These are phyloP conservation scores for Phorcus lineatus DNA, from an alignment of 2,888 invertebrate genomes.

Conservation along the genomic window DNA sequence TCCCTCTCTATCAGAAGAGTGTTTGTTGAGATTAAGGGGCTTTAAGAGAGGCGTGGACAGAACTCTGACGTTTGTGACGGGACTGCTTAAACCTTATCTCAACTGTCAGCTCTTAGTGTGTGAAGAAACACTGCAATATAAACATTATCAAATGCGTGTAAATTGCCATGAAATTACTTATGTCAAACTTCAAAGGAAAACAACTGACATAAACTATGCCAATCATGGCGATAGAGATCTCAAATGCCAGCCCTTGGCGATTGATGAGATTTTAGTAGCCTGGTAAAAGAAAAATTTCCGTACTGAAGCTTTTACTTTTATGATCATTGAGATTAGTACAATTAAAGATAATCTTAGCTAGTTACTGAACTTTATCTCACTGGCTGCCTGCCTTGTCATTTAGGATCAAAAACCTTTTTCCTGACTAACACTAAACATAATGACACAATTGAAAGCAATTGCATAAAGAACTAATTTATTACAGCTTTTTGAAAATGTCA, in stretches of 20 bases:
- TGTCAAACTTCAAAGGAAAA: slow-evolving; percentile 7
- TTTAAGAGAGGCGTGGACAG: neutral
- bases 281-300: neutral
- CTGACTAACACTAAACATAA: neutral
- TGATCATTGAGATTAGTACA: slow-evolving; percentile 10
- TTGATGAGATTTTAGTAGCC: slow-evolving; percentile 7
- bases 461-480: slow-evolving; percentile 15
- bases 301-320: slow-evolving; percentile 8
- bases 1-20: neutral
- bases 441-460: slow-evolving; percentile 10
- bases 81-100: slow-evolving; percentile 3
- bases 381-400: neutral
- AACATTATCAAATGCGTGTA: slow-evolving; percentile 3
- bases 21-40: neutral
- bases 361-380: neutral
- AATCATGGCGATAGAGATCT: slow-evolving; percentile 3
- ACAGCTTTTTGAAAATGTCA: slow-evolving; percentile 6
- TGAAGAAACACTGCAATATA: slow-evolving; percentile 9
- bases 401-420: neutral
- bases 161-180: slow-evolving; percentile 13
- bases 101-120: neutral
- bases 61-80: neutral
- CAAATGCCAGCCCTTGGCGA: neutral
- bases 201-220: slow-evolving; percentile 3
- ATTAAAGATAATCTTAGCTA: neutral